Evolutionary conservation across 2,888 invertebrate species (phyloP), one percentile per base, ranked within the genome.

Genomic region (Meteorus cinctellus): DNA sequence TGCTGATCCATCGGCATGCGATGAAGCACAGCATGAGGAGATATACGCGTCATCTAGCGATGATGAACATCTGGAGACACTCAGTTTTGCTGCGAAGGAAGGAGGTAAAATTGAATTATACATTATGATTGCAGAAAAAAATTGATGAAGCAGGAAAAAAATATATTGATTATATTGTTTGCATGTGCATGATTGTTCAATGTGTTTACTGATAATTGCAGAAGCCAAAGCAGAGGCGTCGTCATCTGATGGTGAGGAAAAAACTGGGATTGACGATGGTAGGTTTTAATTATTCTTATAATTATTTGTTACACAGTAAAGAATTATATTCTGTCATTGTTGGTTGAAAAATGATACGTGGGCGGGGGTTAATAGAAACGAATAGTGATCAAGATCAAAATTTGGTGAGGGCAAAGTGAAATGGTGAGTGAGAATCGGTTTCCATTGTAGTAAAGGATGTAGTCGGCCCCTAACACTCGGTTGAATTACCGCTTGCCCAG

Each of bases 1-100:
- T 88, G 91, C 92, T 90, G 94, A 94, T 88, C 91, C 92, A 82
- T 92, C 93, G 89, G 92, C 92, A 85, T 92, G 93, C 91, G 92
- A 90, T 77, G 87, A 89, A 77, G 88, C 88, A 48, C 86, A 86
- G 78, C 84, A 84, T 48, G 81, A 81, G 36, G 85, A 86, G 31
- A 77, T 79, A 66, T 84, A 86, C 70, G 86, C 89, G 72, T 91
- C 91, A 77, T 86, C 88, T 10, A 89, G 87, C 78, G 89, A 89
- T 63, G 89, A 89, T 59, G 89, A 89, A 60, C 88, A 89, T 79
- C 81, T 82, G 66, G 89, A 89, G 77, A 85, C 88, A 16, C 76
- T 86, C 51, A 84, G 84, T 66, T 86, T 84, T 68, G 88, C 89
- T 86, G 89, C 91, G 66, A 91, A 92, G 81, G 91, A 91, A 86